These are phyloP conservation scores for Numida meleagris DNA, from an alignment of 2,113 vertebrate species.

Conservation along the genomic window DNA sequence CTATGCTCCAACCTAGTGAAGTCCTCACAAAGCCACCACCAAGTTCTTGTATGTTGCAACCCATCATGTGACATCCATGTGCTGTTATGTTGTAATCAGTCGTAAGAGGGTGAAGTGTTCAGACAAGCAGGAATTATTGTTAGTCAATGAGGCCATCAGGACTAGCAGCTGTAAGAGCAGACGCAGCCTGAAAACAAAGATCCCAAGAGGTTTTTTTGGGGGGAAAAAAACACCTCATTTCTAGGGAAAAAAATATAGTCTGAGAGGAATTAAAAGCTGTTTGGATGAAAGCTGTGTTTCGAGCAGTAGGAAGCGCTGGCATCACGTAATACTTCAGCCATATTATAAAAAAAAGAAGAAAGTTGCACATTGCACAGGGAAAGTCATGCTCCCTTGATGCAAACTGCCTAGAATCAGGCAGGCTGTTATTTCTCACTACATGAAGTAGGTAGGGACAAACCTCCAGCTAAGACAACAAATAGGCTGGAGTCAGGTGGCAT, in stretches of 20 bases:
- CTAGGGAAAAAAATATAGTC: neutral
- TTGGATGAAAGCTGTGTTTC: neutral
- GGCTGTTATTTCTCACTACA: neutral
- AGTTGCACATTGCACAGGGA: neutral
- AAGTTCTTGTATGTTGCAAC: neutral
- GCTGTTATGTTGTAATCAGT: neutral
- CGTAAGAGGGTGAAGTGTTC: neutral
- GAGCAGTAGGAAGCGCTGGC: neutral
- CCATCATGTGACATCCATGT: too few relatives aligned
- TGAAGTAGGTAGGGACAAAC: neutral
- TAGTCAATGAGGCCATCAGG: neutral
- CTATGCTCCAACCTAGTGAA: neutral
- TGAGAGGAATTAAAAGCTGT: neutral
- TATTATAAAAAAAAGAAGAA: neutral
- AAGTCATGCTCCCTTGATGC: neutral
- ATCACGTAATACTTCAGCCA: neutral
- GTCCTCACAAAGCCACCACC: neutral
- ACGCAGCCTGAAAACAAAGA: neutral
- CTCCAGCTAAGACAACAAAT: neutral
- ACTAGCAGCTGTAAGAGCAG: neutral
- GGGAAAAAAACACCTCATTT: neutral
- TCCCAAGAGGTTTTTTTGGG: rapidly evolving
- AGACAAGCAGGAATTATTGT: neutral
- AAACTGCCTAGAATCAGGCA: neutral
- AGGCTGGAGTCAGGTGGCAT: neutral